phyloP scores from a whole-genome alignment of 2,113 vertebrate species.

The Chionomys nivalis region DNA sequence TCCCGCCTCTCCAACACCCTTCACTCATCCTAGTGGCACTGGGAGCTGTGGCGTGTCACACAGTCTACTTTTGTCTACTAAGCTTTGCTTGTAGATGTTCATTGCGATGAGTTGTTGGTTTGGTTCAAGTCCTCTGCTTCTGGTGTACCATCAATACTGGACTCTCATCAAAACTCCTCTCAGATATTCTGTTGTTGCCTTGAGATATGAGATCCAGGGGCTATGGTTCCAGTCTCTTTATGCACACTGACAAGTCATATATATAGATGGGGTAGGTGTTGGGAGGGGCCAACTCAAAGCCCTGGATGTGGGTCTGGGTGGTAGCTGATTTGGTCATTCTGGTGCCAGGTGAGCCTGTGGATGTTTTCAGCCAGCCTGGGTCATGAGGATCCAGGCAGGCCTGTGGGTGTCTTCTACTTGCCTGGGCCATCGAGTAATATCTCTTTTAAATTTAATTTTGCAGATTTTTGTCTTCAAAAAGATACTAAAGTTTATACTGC shows the following conservation, averaged over 20 bases:
- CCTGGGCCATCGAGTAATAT: background rate
- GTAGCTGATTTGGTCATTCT: background rate
- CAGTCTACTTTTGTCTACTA: background rate
- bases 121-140: background rate
- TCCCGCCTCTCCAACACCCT: background rate
- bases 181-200: background rate
- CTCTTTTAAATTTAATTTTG: slow-evolving; percentile 53
- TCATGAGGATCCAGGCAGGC: background rate
- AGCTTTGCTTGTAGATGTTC: background rate
- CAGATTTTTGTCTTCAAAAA: slow-evolving; percentile 38
- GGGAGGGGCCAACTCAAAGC: background rate
- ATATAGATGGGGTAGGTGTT: background rate
- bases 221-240: background rate
- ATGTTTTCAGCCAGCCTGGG: background rate
- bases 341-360: background rate
- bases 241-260: background rate
- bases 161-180: background rate
- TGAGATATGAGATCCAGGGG: background rate
- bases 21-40: background rate
- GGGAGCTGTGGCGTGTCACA: background rate
- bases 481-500: background rate
- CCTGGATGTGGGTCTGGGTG: background rate
- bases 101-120: background rate
- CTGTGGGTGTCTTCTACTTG: too few relatives aligned
- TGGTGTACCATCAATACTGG: background rate